These are phyloP conservation scores for Allacma fusca DNA, from an alignment of 2,888 invertebrate genomes.

Conservation along the genomic window DNA sequence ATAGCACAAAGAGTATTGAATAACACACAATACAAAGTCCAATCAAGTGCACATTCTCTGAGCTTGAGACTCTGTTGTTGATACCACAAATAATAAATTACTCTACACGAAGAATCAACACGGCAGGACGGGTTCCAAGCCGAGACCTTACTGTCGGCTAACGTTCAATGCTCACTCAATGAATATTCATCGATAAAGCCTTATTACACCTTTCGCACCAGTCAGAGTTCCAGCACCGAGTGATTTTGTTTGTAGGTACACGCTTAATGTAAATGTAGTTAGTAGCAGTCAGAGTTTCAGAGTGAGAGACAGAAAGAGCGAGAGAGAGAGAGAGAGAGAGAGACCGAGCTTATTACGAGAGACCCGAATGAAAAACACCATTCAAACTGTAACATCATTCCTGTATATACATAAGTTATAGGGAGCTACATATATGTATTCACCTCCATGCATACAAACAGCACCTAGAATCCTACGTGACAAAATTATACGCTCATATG, in stretches of 20 bases:
- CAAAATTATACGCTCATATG: too few relatives aligned
- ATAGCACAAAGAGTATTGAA: background rate
- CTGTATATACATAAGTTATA: too few relatives aligned
- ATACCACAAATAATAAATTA: constrained; percentile 25
- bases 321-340: too few relatives aligned
- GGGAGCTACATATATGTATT: too few relatives aligned
- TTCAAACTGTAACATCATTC: too few relatives aligned
- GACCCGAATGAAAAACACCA: too few relatives aligned
- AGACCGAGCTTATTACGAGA: too few relatives aligned
- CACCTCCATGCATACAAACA: too few relatives aligned
- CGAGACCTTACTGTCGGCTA: constrained; percentile 6
- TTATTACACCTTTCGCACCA: background rate
- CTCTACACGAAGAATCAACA: constrained; percentile 1
- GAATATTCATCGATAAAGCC: constrained; percentile 31
- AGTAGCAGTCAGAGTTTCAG: background rate
- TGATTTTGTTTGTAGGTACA: background rate
- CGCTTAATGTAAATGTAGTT: background rate
- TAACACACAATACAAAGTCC: background rate
- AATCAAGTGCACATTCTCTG: constrained; percentile 10
- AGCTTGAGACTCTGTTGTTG: constrained; percentile 3
- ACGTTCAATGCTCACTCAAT: constrained; percentile 23
- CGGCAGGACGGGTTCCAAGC: background rate
- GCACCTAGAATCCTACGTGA: too few relatives aligned
- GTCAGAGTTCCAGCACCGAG: background rate
- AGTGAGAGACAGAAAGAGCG: background rate